Conservation (phyloP, 2,888 invertebrate species). For the Nomada lathburiana region DNA sequence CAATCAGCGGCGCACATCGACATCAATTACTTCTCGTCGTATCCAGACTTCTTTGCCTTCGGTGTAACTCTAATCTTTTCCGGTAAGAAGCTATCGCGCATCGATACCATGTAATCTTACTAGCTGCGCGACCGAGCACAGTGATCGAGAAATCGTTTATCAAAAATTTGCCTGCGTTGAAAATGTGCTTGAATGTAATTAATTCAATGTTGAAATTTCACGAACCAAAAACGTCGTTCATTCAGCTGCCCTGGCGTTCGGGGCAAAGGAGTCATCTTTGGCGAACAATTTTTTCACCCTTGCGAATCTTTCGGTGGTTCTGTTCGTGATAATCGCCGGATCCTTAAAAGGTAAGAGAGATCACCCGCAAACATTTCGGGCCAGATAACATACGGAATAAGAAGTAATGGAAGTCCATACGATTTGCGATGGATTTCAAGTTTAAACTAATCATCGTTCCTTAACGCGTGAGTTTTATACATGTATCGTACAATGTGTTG, state of each 20-base stretch:
- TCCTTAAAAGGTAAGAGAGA: conserved; percentile 88
- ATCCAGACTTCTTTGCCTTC: conserved; percentile 92
- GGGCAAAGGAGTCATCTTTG: conserved; percentile 94
- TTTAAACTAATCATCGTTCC: background rate
- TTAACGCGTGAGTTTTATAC: too few species aligned
- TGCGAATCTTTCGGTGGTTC: conserved; percentile 92
- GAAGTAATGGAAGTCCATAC: too few species aligned
- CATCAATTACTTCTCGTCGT: conserved; percentile 88
- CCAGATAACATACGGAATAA: too few species aligned
- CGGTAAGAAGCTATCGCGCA: conserved; percentile 82
- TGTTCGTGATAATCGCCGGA: conserved; percentile 93
- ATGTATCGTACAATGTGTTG: background rate
- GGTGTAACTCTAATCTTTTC: conserved; percentile 89
- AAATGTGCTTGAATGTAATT: too few species aligned
- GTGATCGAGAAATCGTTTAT: background rate
- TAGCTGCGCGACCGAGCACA: background rate
- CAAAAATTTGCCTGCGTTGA: background rate
- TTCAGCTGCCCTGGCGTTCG: conserved; percentile 89
- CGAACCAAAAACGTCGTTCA: background rate
- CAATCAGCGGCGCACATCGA: conserved; percentile 88
- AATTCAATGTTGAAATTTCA: background rate
- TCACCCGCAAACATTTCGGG: too few species aligned
- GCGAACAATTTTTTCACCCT: conserved; percentile 95
- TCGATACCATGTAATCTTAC: background rate
- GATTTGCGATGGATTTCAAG: background rate